Evolutionary conservation across 1,140 invertebrate genomes (phyloP).

Genomic region (Lepidostoma basale): DNA sequence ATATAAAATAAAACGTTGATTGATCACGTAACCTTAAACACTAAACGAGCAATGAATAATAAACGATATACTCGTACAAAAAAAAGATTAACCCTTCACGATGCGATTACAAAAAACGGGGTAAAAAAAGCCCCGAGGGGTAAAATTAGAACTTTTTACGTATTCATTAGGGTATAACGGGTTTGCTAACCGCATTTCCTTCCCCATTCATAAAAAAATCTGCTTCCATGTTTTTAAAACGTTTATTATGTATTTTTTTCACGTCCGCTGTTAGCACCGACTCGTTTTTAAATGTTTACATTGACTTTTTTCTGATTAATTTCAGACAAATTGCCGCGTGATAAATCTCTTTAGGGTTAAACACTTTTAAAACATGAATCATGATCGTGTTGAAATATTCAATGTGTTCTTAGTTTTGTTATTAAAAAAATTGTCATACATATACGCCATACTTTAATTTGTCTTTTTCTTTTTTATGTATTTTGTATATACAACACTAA

Average conservation of each 20-base stretch:
- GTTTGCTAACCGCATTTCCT: constrained; percentile 10
- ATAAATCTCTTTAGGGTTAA: too few relatives aligned
- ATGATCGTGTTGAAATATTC: too few relatives aligned
- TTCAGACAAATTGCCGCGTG: too few relatives aligned
- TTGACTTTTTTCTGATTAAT: neutral
- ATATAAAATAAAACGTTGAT: too few relatives aligned
- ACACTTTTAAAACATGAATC: too few relatives aligned
- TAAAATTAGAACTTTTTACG: constrained; percentile 10
- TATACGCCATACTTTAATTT: too few relatives aligned
- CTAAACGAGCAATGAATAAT: too few relatives aligned
- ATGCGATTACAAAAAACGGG: neutral
- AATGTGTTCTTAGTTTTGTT: too few relatives aligned
- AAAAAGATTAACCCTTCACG: constrained; percentile 4
- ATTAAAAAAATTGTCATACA: too few relatives aligned
- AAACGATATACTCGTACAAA: neutral
- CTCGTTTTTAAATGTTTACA: neutral
- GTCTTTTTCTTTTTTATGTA: too few relatives aligned
- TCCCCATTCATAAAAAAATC: neutral
- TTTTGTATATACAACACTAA: too few relatives aligned
- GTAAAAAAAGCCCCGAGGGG: constrained; percentile 11
- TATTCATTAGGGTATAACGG: constrained; percentile 4
- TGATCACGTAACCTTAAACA: too few relatives aligned
- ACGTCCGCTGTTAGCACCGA: neutral
- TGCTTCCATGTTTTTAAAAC: neutral
- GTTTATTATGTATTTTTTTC: constrained; percentile 7